Evolutionary conservation across 1,140 invertebrate genomes (phyloP).

Genomic region (Mylabris phalerata): DNA sequence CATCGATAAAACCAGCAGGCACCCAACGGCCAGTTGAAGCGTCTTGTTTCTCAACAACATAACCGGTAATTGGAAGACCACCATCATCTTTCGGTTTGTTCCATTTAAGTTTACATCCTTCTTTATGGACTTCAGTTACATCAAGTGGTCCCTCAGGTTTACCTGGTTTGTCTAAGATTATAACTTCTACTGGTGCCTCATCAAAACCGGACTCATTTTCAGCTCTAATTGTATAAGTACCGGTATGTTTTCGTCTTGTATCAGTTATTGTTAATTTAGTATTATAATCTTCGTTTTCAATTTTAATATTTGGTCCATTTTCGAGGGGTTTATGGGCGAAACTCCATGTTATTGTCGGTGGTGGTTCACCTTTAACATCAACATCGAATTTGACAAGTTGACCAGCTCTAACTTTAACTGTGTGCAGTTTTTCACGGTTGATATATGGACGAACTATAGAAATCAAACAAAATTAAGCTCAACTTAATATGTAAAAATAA

Average conservation of each 20-base stretch:
- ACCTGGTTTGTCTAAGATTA: slow-evolving; percentile 88
- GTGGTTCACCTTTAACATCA: slow-evolving; percentile 91
- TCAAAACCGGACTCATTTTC: slow-evolving; percentile 90
- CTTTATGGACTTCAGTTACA: slow-evolving; percentile 87
- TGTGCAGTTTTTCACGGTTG: slow-evolving; percentile 84
- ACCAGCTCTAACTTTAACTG: slow-evolving; percentile 83
- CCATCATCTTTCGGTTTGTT: slow-evolving; percentile 93
- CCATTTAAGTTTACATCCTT: slow-evolving; percentile 93
- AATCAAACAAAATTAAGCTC: slow-evolving; percentile 8
- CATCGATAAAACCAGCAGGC: slow-evolving; percentile 79
- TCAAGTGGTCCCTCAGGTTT: slow-evolving; percentile 92
- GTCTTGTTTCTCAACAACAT: slow-evolving; percentile 91
- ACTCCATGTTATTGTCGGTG: slow-evolving; percentile 86
- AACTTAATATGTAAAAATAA: background rate
- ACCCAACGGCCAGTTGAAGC: slow-evolving; percentile 78
- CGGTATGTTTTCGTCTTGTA: slow-evolving; percentile 74
- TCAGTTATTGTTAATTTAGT: slow-evolving; percentile 79
- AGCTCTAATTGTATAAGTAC: slow-evolving; percentile 85
- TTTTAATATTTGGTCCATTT: slow-evolving; percentile 53
- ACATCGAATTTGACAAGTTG: slow-evolving; percentile 88
- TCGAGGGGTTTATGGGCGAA: slow-evolving; percentile 52
- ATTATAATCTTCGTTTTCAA: slow-evolving; percentile 91
- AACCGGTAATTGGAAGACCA: slow-evolving; percentile 82
- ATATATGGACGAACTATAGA: slow-evolving; percentile 79
- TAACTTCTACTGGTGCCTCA: slow-evolving; percentile 90